Evolutionary conservation across 2,888 invertebrate genomes (phyloP), one percentile per base, ranked within the genome.

Genomic region (Sinelater perroti): DNA sequence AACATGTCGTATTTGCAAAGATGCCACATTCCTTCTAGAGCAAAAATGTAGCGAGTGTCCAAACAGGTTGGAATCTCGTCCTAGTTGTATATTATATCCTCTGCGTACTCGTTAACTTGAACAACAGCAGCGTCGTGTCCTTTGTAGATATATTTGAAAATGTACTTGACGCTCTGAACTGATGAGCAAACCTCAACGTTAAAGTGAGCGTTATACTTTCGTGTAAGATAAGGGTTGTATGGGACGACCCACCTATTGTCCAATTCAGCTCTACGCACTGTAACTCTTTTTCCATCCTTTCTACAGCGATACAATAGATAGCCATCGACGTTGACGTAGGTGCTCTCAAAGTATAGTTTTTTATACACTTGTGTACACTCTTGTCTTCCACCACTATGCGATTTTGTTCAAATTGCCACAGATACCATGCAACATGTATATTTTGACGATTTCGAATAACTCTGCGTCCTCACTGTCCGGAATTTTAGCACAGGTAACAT

Each of bases 21-120:
- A 18, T 72, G 47, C 74, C 75, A 78, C n/a, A 63, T 58, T 3
- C 73, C 75, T 64, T 78, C 75, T 50, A 65, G 70, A n/a, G 68
- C 64, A 45, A 69, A 68, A 3, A 76, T 68, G 63, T 74, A 76
- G 33, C 74, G 62, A 0, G 70, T 62, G 58, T 75, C 69, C 1
- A 73, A 10, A 58, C n/a, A 47, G 4, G 13, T 2, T 2, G 1
- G 7, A 14, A 36, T 13, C 13, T 20, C 18, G 14, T 21, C 14
- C 8, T 14, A 10, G 16, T 42, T 30, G 17, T 7, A 35, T 5
- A 36, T n/a, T n/a, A n/a, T n/a, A n/a, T n/a, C n/a, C n/a, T n/a
- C n/a, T n/a, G n/a, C n/a, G n/a, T n/a, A n/a, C n/a, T n/a, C n/a
- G n/a, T n/a, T n/a, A n/a, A n/a, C 3, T 26, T 36, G 7, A 10